These are phyloP conservation scores for Syngnathus floridae DNA, from an alignment of 2,113 vertebrate species.

Conservation along the genomic window DNA sequence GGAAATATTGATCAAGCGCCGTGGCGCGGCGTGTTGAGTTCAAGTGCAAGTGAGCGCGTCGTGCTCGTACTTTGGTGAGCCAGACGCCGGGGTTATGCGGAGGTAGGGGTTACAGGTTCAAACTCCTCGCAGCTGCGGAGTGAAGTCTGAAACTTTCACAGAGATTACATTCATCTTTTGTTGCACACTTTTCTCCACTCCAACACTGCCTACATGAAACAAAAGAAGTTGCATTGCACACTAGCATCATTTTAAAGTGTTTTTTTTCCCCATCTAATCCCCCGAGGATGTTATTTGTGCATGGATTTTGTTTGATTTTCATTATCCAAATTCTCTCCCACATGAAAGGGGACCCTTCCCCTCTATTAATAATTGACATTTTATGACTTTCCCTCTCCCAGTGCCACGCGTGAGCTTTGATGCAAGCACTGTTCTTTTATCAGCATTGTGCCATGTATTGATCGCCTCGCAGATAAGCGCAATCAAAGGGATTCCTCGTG, in stretches of 20 bases:
- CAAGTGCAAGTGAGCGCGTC: conserved; percentile 28
- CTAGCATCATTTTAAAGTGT: conserved; percentile 3
- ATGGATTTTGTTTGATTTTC: conserved; percentile 60
- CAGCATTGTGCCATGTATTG: conserved; percentile 54
- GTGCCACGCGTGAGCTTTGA: conserved; percentile 58
- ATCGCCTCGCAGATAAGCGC: conserved; percentile 60
- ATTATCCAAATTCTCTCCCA: conserved; percentile 57
- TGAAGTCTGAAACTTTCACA: conserved; percentile 21
- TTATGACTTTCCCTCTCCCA: conserved; percentile 54
- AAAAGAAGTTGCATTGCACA: conserved; percentile 13
- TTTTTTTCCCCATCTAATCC: conserved; percentile 18
- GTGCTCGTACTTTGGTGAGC: conserved; percentile 28
- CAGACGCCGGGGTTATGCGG: conserved; percentile 54
- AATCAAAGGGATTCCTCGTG: conserved; percentile 69
- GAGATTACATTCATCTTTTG: conserved; percentile 15
- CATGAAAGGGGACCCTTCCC: conserved; percentile 67
- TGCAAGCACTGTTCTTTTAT: conserved; percentile 62
- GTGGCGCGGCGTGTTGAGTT: conserved; percentile 46
- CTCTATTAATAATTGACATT: conserved; percentile 69
- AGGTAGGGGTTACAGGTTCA: conserved; percentile 51
- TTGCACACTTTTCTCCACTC: conserved; percentile 6
- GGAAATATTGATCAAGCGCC: conserved; percentile 55
- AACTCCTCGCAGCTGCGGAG: conserved; percentile 31
- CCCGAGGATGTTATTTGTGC: conserved; percentile 46
- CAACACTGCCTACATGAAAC: not conserved